These are phyloP conservation scores for Trogon surrucura DNA, from an alignment of 2,113 vertebrate genomes.

Conservation along the genomic window DNA sequence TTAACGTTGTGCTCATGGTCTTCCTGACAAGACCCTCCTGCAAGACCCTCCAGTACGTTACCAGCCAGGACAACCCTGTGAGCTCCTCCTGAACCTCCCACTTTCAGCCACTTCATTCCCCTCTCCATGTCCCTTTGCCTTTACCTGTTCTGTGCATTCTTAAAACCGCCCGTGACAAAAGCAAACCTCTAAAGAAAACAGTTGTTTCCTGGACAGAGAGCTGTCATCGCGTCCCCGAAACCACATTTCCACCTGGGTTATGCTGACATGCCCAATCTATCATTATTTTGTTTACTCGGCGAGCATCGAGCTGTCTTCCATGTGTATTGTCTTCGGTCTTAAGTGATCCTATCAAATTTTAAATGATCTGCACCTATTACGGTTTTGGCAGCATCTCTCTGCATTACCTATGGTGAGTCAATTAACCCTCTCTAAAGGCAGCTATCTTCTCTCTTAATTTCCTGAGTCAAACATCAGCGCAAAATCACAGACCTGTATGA, in stretches of 20 bases:
- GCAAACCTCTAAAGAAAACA: background rate
- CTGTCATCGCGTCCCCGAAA: background rate
- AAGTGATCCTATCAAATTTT: slow-evolving; percentile 17
- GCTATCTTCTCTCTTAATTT: background rate
- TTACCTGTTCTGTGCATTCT: background rate
- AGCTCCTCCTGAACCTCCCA: background rate
- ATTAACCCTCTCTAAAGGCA: background rate
- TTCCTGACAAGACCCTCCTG: background rate
- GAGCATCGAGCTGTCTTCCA: background rate
- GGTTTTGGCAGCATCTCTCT: background rate
- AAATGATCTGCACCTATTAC: background rate
- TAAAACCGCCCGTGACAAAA: background rate
- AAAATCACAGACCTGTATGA: background rate
- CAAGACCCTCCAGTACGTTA: accelerated
- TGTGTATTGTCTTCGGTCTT: background rate
- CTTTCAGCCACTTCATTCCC: background rate
- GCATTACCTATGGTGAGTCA: background rate
- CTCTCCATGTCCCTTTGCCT: background rate
- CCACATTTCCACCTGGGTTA: background rate
- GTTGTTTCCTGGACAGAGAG: background rate
- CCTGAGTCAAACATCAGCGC: background rate
- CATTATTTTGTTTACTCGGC: slow-evolving; percentile 28
- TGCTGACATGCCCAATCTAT: slow-evolving; percentile 27
- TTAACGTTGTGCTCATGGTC: accelerated
- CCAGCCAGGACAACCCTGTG: background rate